A percentile compares a stretch with the other conserved stretches of the same genome.
Conservation (phyloP, 2,797 vertebrate genomes). For the Gorsachius magnificus region DNA sequence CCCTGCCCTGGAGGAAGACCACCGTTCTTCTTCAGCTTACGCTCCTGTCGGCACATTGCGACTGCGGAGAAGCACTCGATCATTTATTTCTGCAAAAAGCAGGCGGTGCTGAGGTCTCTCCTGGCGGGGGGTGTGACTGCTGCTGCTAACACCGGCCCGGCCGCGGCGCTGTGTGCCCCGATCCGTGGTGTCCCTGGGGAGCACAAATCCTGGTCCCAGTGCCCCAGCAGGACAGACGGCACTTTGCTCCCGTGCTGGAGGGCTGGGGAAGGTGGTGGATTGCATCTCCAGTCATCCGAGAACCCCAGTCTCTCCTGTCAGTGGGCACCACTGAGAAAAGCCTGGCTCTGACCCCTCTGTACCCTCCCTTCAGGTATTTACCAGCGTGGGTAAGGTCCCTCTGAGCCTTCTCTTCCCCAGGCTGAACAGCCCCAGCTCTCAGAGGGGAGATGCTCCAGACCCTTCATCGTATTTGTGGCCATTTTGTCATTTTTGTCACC, state of each 20-base stretch:
- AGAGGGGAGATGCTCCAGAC: background rate
- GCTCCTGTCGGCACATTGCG: fast-evolving
- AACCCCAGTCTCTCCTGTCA: background rate
- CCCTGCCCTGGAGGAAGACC: background rate
- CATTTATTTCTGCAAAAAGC: background rate
- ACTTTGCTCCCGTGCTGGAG: background rate
- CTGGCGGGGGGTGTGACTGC: background rate
- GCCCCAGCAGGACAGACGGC: background rate
- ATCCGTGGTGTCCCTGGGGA: background rate
- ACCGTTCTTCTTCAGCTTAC: background rate
- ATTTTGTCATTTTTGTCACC: too few species aligned
- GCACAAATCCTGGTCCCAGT: too few species aligned
- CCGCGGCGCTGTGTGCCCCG: background rate
- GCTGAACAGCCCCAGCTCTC: background rate
- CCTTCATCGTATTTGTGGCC: too few species aligned
- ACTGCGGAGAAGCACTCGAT: background rate
- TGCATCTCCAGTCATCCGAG: fast-evolving
- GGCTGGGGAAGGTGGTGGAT: background rate
- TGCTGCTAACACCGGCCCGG: background rate
- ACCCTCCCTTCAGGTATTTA: background rate
- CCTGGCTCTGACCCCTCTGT: background rate
- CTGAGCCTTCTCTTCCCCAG: background rate
- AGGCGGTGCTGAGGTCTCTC: fast-evolving
- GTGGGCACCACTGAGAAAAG: background rate
- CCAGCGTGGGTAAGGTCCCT: background rate